Evolutionary conservation across 2,113 vertebrate genomes (phyloP).

Genomic region (Origma solitaria): DNA sequence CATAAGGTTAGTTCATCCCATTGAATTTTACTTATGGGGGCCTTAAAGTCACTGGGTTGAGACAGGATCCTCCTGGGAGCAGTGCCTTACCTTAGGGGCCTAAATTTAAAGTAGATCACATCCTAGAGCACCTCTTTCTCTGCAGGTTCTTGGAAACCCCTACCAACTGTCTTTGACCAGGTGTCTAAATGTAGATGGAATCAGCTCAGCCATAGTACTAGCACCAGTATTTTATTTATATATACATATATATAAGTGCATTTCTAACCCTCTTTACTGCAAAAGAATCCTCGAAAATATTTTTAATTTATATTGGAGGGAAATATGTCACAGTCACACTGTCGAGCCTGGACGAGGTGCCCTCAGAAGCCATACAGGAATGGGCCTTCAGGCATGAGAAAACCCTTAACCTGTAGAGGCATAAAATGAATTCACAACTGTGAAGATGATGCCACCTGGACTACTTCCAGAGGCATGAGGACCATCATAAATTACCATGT

Average conservation of each 20-base stretch:
- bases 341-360: fast-evolving
- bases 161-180: neutral
- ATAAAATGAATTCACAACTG: neutral
- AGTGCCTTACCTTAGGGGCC: neutral
- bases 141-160: neutral
- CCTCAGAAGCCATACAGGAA: neutral
- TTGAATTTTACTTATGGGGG: neutral
- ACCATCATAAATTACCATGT: conserved; percentile 11
- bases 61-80: neutral
- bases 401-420: neutral
- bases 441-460: conserved; percentile 48
- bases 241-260: neutral
- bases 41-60: neutral
- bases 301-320: neutral
- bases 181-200: neutral
- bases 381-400: neutral
- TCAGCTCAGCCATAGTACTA: neutral
- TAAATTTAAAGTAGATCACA: neutral
- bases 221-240: neutral
- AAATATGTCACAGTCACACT: neutral
- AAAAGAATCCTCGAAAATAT: neutral
- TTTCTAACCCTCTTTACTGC: neutral
- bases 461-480: conserved; percentile 4
- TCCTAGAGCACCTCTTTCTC: neutral
- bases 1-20: neutral